Percentiles rank a stretch among this genome's conserved stretches.
phyloP scores from a whole-genome alignment of 1,140 invertebrate species.

The Rhopalosiphum maidis region DNA sequence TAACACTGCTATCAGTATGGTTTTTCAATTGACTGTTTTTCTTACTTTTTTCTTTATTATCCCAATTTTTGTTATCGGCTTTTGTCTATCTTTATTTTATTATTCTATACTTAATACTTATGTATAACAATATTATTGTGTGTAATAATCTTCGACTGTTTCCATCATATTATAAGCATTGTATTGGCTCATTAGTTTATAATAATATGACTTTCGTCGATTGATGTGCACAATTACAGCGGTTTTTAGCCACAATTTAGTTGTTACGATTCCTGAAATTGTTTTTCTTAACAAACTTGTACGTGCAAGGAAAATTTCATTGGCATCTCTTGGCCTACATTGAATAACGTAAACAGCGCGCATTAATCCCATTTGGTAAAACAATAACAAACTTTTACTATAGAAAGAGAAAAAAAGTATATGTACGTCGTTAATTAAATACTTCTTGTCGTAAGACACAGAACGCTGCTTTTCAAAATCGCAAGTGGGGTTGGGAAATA shows the following conservation, averaged over 20 bases:
- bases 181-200: background rate
- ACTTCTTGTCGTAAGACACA: background rate
- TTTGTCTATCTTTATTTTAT: background rate
- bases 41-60: background rate
- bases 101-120: background rate
- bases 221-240: background rate
- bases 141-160: background rate
- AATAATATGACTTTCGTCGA: background rate
- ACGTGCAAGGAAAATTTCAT: background rate
- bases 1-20: too few species aligned
- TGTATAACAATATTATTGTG: background rate
- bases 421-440: constrained; percentile 8
- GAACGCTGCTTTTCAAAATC: background rate
- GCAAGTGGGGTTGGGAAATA: background rate
- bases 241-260: background rate
- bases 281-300: constrained; percentile 31
- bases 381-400: background rate
- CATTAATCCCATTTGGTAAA: constrained; percentile 20
- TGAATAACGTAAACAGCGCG: background rate
- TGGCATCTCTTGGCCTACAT: background rate
- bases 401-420: background rate
- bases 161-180: background rate
- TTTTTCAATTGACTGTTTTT: background rate
- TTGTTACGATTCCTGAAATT: background rate
- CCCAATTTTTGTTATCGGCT: background rate